Conservation (phyloP, 2,797 vertebrate genomes). For the Malurus splendens region DNA sequence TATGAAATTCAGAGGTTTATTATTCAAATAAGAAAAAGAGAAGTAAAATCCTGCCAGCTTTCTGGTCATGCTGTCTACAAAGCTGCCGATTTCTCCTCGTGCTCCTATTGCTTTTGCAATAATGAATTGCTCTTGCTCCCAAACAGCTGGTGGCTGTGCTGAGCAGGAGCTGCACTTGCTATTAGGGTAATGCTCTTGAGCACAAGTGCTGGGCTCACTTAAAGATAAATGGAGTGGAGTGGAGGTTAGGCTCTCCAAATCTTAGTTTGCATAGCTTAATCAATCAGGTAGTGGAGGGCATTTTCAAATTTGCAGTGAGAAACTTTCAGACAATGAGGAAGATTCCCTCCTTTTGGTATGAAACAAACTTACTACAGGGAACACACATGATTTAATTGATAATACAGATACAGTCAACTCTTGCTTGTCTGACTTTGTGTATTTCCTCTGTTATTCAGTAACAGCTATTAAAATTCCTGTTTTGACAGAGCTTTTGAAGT, state of each 20-base stretch:
- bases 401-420: not conserved
- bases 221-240: constrained; percentile 16
- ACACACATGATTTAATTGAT: not conserved
- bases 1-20: not conserved
- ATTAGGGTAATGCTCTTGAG: not conserved
- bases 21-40: not conserved
- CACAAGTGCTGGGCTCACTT: not conserved
- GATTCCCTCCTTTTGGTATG: not conserved
- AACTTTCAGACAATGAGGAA: not conserved
- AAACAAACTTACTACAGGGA: not conserved
- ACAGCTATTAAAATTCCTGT: constrained; percentile 9
- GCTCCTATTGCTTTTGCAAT: not conserved
- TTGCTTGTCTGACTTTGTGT: not conserved
- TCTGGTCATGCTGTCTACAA: not conserved
- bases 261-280: constrained; percentile 13
- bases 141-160: not conserved
- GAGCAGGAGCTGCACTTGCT: not conserved
- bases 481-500: constrained; percentile 27
- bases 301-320: not conserved
- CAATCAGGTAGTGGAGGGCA: not conserved
- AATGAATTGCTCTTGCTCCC: not conserved
- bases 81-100: not conserved
- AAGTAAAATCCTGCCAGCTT: not conserved
- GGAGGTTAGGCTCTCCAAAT: constrained; percentile 7
- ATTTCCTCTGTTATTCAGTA: not conserved